Percentiles rank a stretch among this genome's conserved stretches.
phyloP scores from a whole-genome alignment of 2,113 vertebrate genomes.

The Sarotherodon lohbergeri region DNA sequence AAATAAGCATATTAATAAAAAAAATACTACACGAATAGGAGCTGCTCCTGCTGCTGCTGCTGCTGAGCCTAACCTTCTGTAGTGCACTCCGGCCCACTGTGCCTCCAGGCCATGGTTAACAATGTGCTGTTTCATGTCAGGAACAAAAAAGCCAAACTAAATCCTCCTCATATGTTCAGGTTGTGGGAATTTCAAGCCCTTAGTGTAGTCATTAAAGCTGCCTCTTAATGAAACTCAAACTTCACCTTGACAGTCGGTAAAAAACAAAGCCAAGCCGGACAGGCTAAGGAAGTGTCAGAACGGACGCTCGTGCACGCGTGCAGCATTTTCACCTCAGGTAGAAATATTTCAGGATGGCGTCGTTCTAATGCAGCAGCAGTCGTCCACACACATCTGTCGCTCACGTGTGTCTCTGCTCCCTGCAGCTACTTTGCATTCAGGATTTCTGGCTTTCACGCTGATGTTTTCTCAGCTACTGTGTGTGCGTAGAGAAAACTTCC shows the following conservation, averaged over 20 bases:
- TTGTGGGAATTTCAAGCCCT: conserved; percentile 50
- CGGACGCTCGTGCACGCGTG: background rate
- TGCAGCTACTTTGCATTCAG: background rate
- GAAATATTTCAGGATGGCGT: background rate
- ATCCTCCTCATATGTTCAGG: conserved; percentile 50
- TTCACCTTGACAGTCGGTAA: conserved; percentile 34
- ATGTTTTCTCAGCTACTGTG: conserved; percentile 26
- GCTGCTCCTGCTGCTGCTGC: background rate
- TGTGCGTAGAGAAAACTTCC: conserved; percentile 14
- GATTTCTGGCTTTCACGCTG: background rate
- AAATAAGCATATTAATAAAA: background rate
- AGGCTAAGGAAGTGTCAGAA: background rate
- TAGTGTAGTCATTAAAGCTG: conserved; percentile 54
- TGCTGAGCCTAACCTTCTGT: conserved; percentile 13
- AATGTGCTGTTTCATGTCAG: conserved; percentile 57
- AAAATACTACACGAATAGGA: background rate
- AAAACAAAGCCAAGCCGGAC: background rate
- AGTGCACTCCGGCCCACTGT: background rate
- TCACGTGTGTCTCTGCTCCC: background rate
- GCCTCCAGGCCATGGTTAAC: conserved; percentile 46
- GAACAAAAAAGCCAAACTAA: conserved; percentile 58
- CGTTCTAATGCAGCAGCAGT: background rate
- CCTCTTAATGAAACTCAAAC: conserved; percentile 62
- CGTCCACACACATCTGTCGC: background rate
- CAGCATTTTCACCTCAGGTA: background rate